These are phyloP conservation scores for Drosophila leontia DNA, from an alignment of 1,140 invertebrate genomes.

Conservation along the genomic window DNA sequence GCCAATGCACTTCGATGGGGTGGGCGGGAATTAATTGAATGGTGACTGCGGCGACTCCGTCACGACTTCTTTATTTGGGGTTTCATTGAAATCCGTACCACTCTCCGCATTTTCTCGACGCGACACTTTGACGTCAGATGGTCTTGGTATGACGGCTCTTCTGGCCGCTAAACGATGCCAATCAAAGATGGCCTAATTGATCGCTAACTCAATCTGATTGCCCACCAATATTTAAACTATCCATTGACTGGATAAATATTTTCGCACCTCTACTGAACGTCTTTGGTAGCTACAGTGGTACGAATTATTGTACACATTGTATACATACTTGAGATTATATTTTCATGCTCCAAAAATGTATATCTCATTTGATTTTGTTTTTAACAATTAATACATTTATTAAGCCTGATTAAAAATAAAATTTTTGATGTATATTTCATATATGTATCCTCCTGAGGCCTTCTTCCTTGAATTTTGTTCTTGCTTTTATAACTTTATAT, in stretches of 20 bases:
- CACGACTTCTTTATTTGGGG: constrained; percentile 21
- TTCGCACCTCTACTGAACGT: constrained; percentile 55
- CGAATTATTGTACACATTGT: neutral
- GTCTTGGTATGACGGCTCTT: constrained; percentile 54
- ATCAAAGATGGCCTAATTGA: constrained; percentile 31
- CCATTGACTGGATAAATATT: constrained; percentile 55
- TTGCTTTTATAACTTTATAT: no score
- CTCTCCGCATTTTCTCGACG: constrained; percentile 1
- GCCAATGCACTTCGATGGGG: constrained; percentile 6
- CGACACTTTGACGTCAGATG: constrained; percentile 44
- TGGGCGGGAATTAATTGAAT: constrained; percentile 14
- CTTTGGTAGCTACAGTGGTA: constrained; percentile 12
- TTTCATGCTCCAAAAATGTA: no score
- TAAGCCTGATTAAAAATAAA: no score
- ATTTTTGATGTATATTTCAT: no score
- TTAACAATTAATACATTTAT: no score
- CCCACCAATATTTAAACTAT: constrained; percentile 57
- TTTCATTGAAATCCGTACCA: constrained; percentile 17
- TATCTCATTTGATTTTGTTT: no score
- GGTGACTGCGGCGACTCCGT: neutral
- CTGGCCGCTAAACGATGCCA: constrained; percentile 4
- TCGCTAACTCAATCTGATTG: constrained; percentile 65
- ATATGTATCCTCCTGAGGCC: no score
- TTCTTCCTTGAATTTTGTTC: no score
- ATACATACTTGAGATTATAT: no score